Conservation (phyloP, 2,113 vertebrate species). For the Hemiscyllium ocellatum region DNA sequence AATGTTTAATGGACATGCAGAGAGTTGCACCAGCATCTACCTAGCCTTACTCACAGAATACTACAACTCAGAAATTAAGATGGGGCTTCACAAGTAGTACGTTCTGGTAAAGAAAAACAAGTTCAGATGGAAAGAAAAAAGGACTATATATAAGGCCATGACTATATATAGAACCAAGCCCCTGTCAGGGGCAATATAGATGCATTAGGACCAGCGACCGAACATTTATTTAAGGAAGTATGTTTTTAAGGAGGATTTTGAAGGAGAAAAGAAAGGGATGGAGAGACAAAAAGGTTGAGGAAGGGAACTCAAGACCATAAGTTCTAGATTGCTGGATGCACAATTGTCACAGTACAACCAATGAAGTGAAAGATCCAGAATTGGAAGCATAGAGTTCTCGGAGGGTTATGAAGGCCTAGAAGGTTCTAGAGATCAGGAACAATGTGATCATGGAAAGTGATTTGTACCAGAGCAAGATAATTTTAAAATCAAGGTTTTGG, state of each 20-base stretch:
- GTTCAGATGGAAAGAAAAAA: neutral
- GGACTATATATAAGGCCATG: neutral
- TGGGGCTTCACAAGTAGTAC: neutral
- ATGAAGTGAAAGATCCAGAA: neutral
- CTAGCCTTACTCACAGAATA: neutral
- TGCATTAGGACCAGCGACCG: neutral
- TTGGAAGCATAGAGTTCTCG: neutral
- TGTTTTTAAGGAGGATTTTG: neutral
- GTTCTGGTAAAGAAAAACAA: neutral
- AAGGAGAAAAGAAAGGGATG: neutral
- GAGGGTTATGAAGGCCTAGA: neutral
- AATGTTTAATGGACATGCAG: neutral
- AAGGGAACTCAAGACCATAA: neutral
- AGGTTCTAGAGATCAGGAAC: neutral
- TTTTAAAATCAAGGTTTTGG: neutral
- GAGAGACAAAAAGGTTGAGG: neutral
- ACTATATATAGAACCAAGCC: neutral
- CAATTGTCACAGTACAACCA: neutral
- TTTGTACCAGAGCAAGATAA: neutral
- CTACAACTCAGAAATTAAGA: neutral
- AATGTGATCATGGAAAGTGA: neutral
- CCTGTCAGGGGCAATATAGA: neutral
- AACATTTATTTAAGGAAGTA: neutral
- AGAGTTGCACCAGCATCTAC: neutral
- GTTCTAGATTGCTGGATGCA: neutral